Base-by-base conservation (phyloP, 2,888 invertebrate genomes). In the Ligdia adustata region DNA sequence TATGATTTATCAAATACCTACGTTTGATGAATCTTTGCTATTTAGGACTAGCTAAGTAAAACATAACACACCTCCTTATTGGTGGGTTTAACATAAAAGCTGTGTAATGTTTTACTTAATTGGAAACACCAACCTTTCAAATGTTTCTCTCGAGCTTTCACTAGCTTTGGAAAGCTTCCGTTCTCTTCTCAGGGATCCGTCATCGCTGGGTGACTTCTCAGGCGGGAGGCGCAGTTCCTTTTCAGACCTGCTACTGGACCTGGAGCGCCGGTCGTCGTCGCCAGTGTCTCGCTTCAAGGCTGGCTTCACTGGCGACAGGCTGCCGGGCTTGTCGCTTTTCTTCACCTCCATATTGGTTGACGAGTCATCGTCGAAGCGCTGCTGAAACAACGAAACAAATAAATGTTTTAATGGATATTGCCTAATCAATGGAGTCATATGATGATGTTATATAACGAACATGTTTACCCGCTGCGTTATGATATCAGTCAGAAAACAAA, bases 281-380 rank as follows among this genome's bases (percentile, higher is more conserved):
- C 75, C 80, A 18, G 75, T 72, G 51, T 86, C 86, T 55, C 74
- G 63, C 51, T 77, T 83, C 34, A 75, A 57, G 42, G 72, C 62
- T 54, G 72, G 73, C 64, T 74, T 83, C 50, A 83, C 75, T 49
- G 89, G 89, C 64, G 89, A 88, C 52, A 85, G 62, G 64, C 75
- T 89, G 79, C 86, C 86, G 62, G 85, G 67, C 71, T 85, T 87
- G 35, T 88, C 89, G 64, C 74, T 72, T 63, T 80, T 84, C 69
- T 88, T 90, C 82, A 90, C 70, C 87, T 90, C 89, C 89, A 89
- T 88, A 77, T 78, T 78, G 76, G 66, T 45, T 59, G 63, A 49
- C 65, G 65, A 58, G 57, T 55, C 64, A 67, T 75, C 86, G 84
- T 89, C 69, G 60, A 81, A 66, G 61, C 66, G 55, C 66, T 60